Evolutionary conservation across 1,140 invertebrate genomes (phyloP).

Genomic region (Penaeus chinensis): DNA sequence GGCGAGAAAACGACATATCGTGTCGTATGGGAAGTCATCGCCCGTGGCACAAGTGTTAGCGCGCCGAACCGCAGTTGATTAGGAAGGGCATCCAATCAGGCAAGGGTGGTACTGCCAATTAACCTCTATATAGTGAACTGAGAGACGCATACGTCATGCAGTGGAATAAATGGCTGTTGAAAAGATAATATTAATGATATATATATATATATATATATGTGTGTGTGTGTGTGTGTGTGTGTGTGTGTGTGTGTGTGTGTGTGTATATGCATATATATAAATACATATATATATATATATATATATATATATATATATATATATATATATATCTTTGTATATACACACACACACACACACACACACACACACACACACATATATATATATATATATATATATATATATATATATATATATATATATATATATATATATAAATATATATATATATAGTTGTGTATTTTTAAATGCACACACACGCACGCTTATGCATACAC

Average conservation of each 20-base stretch:
- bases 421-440: background rate
- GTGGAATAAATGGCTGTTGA: no score
- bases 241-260: background rate
- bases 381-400: background rate
- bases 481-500: background rate
- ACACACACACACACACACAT: background rate
- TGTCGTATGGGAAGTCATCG: no score
- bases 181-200: no score
- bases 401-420: background rate
- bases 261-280: background rate
- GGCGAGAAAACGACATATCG: no score
- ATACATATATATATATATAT: conserved; percentile 20
- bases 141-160: no score
- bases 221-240: background rate
- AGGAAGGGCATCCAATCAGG: no score
- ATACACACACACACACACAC: background rate
- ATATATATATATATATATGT: background rate
- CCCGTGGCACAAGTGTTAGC: no score
- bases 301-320: conserved; percentile 26
- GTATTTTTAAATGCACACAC: background rate
- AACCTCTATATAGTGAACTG: no score
- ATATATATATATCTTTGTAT: background rate
- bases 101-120: no score
- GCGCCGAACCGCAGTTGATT: no score
- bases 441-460: background rate